These are phyloP conservation scores for Drosophila nigromelanica DNA, from an alignment of 1,140 invertebrate genomes.

Conservation along the genomic window DNA sequence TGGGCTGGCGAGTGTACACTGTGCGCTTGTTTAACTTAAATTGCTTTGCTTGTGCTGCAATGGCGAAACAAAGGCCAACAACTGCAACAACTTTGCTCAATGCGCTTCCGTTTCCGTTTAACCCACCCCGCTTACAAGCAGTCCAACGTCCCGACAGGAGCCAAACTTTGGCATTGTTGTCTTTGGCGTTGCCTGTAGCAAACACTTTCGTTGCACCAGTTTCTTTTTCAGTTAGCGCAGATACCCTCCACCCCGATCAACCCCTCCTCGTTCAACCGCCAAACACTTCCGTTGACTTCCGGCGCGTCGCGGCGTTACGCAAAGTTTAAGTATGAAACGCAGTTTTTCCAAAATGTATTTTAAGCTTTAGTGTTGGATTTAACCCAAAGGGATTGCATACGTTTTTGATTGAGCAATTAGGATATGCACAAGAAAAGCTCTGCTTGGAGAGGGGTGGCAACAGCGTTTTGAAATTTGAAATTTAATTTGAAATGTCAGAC, in stretches of 20 bases:
- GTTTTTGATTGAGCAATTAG: constrained; percentile 80
- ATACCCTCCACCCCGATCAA: neutral
- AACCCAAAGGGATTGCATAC: constrained; percentile 76
- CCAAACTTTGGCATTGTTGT: constrained; percentile 78
- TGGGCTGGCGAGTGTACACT: constrained; percentile 30
- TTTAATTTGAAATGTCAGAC: constrained; percentile 76
- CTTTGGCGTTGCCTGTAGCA: constrained; percentile 75
- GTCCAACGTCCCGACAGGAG: constrained; percentile 15
- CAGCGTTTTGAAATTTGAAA: constrained; percentile 55
- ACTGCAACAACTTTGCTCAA: constrained; percentile 81
- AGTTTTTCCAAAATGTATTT: constrained; percentile 63
- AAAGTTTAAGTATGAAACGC: constrained; percentile 66
- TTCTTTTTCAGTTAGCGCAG: constrained; percentile 16
- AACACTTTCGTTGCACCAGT: constrained; percentile 67
- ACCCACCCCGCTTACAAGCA: neutral
- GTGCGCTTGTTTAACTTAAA: constrained; percentile 78
- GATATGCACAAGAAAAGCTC: constrained; percentile 38
- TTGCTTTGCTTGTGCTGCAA: constrained; percentile 68
- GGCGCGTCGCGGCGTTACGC: constrained; percentile 20
- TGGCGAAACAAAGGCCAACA: constrained; percentile 74
- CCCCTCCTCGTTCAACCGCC: constrained; percentile 49
- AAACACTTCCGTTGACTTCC: constrained; percentile 68
- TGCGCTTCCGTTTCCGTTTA: constrained; percentile 78
- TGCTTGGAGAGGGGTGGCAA: neutral
- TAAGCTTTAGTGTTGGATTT: constrained; percentile 57